Conservation (phyloP, 2,113 vertebrate species). For the Madoqua kirkii region DNA sequence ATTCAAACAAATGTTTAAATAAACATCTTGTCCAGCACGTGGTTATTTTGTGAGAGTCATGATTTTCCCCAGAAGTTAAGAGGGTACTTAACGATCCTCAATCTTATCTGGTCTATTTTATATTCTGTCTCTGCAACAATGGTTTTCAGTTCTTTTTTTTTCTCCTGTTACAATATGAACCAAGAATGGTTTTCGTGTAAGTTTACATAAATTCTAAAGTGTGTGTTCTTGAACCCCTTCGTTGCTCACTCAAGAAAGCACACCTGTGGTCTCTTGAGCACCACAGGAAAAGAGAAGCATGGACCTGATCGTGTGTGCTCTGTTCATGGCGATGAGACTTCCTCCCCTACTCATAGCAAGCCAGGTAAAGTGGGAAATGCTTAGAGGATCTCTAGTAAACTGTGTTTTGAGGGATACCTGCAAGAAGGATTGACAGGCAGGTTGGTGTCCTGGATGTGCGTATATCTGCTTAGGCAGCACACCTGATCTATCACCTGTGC, state of each 20-base stretch:
- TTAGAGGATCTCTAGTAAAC: neutral
- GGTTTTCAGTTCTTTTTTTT: neutral
- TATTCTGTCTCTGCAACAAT: neutral
- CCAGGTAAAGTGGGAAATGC: neutral
- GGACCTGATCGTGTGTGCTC: neutral
- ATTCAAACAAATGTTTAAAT: constrained; percentile 65
- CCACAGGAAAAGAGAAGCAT: neutral
- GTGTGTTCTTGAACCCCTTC: neutral
- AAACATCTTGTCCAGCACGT: constrained; percentile 31
- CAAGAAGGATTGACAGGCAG: neutral
- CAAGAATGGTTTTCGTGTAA: neutral
- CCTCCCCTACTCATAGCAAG: neutral
- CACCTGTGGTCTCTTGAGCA: neutral
- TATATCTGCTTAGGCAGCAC: neutral
- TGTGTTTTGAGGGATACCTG: neutral
- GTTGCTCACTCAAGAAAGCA: neutral
- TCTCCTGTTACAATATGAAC: neutral
- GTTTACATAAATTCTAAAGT: neutral
- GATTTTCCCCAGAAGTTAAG: constrained; percentile 23
- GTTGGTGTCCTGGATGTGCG: neutral
- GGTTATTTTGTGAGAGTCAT: constrained; percentile 37
- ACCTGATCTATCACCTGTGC: neutral
- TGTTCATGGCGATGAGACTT: neutral
- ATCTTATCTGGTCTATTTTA: neutral
- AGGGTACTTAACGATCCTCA: neutral